These are phyloP conservation scores for Adrianichthys oophorus DNA, from an alignment of 2,797 vertebrate genomes.

Conservation along the genomic window DNA sequence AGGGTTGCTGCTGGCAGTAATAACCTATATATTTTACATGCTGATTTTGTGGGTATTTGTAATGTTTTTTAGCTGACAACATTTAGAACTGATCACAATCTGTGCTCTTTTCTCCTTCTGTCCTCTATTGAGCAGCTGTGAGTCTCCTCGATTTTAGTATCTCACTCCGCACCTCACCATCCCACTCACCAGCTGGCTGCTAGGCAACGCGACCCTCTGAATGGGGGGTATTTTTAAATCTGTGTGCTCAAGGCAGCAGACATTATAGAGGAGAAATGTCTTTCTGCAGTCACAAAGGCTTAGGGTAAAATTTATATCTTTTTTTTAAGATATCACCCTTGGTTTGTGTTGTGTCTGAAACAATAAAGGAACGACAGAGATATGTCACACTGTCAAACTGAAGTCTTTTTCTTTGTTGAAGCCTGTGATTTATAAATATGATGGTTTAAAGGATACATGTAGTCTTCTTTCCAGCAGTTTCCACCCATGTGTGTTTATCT, in stretches of 20 bases:
- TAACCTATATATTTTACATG: too few species aligned
- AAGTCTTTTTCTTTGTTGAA: too few species aligned
- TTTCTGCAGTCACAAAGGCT: conserved; percentile 21
- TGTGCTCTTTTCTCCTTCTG: conserved; percentile 18
- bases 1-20: too few species aligned
- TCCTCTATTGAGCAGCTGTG: conserved; percentile 35
- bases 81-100: conserved; percentile 14
- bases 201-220: conserved; percentile 73
- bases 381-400: too few species aligned
- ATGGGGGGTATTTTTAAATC: conserved; percentile 73
- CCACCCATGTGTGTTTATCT: not conserved
- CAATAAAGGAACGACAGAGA: too few species aligned
- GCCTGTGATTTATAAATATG: not conserved
- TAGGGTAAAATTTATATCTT: too few species aligned
- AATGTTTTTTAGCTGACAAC: not conserved
- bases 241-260: conserved; percentile 56
- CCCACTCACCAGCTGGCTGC: conserved; percentile 72
- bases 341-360: too few species aligned
- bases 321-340: too few species aligned
- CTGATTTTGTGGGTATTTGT: too few species aligned
- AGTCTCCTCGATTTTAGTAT: conserved; percentile 44
- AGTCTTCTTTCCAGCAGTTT: not conserved
- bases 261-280: conserved; percentile 49
- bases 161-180: conserved; percentile 63
- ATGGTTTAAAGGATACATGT: not conserved